phyloP scores from a whole-genome alignment of 2,797 vertebrate species.

The Carcharodon carcharias region DNA sequence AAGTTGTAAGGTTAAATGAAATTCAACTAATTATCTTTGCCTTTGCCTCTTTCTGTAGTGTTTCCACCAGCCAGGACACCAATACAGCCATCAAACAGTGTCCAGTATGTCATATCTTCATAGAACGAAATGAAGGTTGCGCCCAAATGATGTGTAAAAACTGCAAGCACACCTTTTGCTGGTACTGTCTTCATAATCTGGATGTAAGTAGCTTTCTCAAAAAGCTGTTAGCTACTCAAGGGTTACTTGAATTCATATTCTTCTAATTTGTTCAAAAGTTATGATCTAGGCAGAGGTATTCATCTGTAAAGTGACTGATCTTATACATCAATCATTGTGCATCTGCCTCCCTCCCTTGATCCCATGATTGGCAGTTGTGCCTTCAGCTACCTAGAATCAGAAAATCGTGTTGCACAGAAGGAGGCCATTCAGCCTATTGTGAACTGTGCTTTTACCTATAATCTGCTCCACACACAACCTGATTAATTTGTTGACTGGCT shows the following conservation, averaged over 20 bases:
- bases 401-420: not conserved
- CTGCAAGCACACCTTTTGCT: slow-evolving; percentile 96
- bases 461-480: too few relatives aligned
- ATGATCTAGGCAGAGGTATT: not conserved
- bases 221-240: not conserved
- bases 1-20: not conserved
- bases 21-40: not conserved
- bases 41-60: slow-evolving; percentile 52
- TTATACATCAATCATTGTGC: not conserved
- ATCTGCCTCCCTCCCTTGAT: too few relatives aligned
- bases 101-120: slow-evolving; percentile 81
- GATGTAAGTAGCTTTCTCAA: slow-evolving; percentile 68
- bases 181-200: slow-evolving; percentile 93
- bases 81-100: slow-evolving; percentile 85
- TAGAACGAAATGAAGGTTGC: slow-evolving; percentile 91
- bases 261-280: not conserved
- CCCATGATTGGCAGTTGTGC: not conserved
- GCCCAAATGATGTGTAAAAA: slow-evolving; percentile 98
- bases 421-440: not conserved
- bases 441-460: not conserved
- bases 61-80: slow-evolving; percentile 52
- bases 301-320: not conserved
- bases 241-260: too few relatives aligned
- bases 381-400: not conserved
- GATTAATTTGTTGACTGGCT: not conserved